Percentiles rank a stretch among this genome's conserved stretches.
Evolutionary conservation across 2,888 invertebrate genomes (phyloP).

Genomic region (Drosophila melanosoma): DNA sequence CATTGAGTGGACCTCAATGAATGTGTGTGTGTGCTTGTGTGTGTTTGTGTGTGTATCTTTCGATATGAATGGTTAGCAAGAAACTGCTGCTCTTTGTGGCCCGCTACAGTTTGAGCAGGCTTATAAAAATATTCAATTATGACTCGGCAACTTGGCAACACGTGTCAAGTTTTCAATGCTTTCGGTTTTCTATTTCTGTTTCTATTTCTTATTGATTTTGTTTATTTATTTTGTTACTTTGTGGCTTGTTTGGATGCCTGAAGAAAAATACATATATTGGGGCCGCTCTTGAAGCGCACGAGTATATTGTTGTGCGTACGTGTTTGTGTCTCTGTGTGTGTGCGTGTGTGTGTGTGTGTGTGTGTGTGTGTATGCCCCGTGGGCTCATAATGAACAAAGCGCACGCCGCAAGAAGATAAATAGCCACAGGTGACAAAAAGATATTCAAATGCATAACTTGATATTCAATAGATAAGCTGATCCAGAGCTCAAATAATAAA

Average conservation of each 20-base stretch:
- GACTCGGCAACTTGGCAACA: slow-evolving; percentile 73
- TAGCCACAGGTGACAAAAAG: slow-evolving; percentile 76
- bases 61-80: slow-evolving; percentile 17
- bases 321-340: neutral
- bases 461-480: slow-evolving; percentile 78
- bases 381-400: slow-evolving; percentile 51
- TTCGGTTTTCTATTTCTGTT: slow-evolving; percentile 61
- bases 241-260: neutral
- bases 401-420: slow-evolving; percentile 58
- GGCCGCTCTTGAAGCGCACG: slow-evolving; percentile 32
- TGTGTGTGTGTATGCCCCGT: slow-evolving; percentile 50
- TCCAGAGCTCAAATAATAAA: slow-evolving; percentile 62
- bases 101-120: slow-evolving; percentile 46
- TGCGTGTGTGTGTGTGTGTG: slow-evolving; percentile 1
- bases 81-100: slow-evolving; percentile 11
- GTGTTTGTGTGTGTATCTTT: slow-evolving; percentile 19
- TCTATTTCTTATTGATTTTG: slow-evolving; percentile 4
- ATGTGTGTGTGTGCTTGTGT: slow-evolving; percentile 10
- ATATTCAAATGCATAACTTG: slow-evolving; percentile 79
- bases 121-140: slow-evolving; percentile 75
- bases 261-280: slow-evolving; percentile 18
- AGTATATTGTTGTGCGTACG: slow-evolving; percentile 5
- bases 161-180: slow-evolving; percentile 60
- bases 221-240: neutral
- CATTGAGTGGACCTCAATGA: slow-evolving; percentile 48